Evolutionary conservation across 1,140 invertebrate species (phyloP), one percentile per base, ranked within the genome.

Genomic region (Sminthurides bifidus): DNA sequence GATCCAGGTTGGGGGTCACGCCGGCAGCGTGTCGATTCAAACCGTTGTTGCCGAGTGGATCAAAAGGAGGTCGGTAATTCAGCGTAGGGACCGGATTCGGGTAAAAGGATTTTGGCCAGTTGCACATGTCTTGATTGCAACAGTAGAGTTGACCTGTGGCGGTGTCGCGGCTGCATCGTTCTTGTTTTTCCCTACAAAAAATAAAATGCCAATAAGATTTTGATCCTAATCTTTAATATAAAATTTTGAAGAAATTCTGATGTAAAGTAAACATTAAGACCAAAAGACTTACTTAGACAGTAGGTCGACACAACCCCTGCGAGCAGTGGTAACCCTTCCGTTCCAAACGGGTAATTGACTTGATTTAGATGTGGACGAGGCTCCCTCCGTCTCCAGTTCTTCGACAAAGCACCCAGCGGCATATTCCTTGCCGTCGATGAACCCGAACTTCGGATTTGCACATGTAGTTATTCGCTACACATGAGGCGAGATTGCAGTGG

Each of bases 21-120:
- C 27, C 41, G 10, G 52, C 26, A 33, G 15, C 26, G 14, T 54
- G 53, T 37, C 52, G 19, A 58, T 45, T 41, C 51, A 37, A 38
- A 44, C 45, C 35, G 40, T 23, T n/a, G 30, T 44, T 1, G 17
- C 15, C 2, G 46, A 43, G 2, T 3, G 59, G 33, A 27, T 61
- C 59, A 29, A 52, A 61, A 31, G 50, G 30, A 14, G 45, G 35
- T 50, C 59, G 45, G 29, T 48, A 55, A 41, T 37, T 54, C 12
- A 49, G 33, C 10, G 41, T 26, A 15, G 50, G 51, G 35, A 56
- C 30, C 33, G 41, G 43, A 24, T 52, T 46, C 19, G 58, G 59
- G 55, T 61, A 61, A 48, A 61, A 61, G 14, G 59, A 50, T 26
- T 61, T 61, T 46, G 59, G 59, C 46, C 58, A 61, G 46, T 61